Evolutionary conservation across 1,140 invertebrate species (phyloP).

Genomic region (Drosophila kurseongensis): DNA sequence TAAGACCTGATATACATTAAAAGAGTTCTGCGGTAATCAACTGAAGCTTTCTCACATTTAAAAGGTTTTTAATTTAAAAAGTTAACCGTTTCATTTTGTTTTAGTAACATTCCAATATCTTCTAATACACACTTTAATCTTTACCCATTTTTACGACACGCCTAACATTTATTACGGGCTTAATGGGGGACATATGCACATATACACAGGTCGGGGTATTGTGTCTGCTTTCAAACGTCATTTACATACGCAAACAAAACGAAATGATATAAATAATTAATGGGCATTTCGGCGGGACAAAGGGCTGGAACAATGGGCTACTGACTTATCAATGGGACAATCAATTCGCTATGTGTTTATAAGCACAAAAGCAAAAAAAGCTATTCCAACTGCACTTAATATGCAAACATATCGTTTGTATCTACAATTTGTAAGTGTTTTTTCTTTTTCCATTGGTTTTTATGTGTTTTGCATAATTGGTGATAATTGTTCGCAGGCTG

Average conservation of each 20-base stretch:
- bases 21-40: not conserved
- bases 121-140: not conserved
- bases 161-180: slow-evolving; percentile 1
- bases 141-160: not conserved
- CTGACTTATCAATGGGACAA: slow-evolving; percentile 45
- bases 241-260: slow-evolving; percentile 55
- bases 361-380: not conserved
- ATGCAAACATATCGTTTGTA: slow-evolving; percentile 39
- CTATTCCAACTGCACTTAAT: slow-evolving; percentile 31
- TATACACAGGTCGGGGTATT: slow-evolving; percentile 7
- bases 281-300: slow-evolving; percentile 49
- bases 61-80: not conserved
- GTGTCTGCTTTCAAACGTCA: slow-evolving; percentile 24
- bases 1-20: not conserved
- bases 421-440: slow-evolving; percentile 31
- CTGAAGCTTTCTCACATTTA: not conserved
- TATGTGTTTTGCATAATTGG: slow-evolving; percentile 3
- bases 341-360: slow-evolving; percentile 28
- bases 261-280: slow-evolving; percentile 64
- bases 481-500: not conserved
- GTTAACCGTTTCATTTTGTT: not conserved
- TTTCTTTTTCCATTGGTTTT: slow-evolving; percentile 1
- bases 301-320: slow-evolving; percentile 20
- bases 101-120: not conserved
- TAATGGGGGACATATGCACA: slow-evolving; percentile 21